A percentile compares a stretch with the other conserved stretches of the same genome.
phyloP scores from a whole-genome alignment of 2,113 vertebrate species.

The Excalfactoria chinensis region DNA sequence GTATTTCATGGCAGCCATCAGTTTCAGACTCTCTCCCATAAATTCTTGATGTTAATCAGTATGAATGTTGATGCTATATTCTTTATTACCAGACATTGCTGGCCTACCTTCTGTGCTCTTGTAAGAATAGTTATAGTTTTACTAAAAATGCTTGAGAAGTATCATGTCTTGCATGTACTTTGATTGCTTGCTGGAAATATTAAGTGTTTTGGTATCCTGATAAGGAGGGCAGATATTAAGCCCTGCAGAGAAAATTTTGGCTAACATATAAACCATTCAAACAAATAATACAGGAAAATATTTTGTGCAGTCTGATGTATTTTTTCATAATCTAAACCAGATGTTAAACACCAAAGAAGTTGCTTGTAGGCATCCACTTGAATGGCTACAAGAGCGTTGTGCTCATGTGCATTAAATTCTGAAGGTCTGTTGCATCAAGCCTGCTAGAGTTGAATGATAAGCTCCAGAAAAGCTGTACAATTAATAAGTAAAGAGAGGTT shows the following conservation, averaged over 20 bases:
- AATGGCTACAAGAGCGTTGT: background rate
- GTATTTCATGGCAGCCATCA: background rate
- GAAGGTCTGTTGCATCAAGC: background rate
- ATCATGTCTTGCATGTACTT: background rate
- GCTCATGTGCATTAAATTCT: background rate
- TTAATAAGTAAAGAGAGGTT: too few species aligned
- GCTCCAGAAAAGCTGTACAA: background rate
- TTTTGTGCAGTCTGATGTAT: background rate
- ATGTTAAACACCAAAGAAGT: background rate
- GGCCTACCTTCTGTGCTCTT: background rate
- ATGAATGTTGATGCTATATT: background rate
- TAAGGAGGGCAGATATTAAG: background rate
- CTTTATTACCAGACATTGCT: background rate
- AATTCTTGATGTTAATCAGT: background rate
- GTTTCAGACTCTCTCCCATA: background rate
- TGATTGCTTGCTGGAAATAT: background rate
- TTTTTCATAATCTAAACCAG: background rate
- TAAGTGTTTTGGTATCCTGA: background rate
- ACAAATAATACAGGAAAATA: background rate
- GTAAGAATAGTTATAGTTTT: background rate
- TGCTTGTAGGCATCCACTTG: background rate
- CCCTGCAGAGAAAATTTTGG: background rate
- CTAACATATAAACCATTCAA: background rate
- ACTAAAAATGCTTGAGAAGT: background rate
- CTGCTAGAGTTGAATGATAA: background rate